Evolutionary conservation across 2,888 invertebrate genomes (phyloP).

Genomic region (Strigamia crassipes): DNA sequence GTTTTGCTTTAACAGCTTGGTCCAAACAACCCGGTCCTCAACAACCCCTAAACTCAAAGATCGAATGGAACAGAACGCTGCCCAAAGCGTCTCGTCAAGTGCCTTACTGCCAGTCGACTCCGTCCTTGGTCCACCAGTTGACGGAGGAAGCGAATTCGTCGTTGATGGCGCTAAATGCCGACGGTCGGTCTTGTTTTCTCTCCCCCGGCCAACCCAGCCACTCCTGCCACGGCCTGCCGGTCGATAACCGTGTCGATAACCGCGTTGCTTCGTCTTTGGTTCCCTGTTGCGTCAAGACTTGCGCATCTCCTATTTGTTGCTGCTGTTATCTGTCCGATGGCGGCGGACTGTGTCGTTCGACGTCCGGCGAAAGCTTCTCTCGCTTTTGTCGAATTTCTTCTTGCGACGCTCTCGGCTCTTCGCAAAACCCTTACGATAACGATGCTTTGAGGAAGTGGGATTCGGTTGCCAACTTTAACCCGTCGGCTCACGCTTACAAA

Average conservation of each 20-base stretch:
- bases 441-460: slow-evolving; percentile 12
- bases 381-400: slow-evolving; percentile 28
- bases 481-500: slow-evolving; percentile 41
- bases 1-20: slow-evolving; percentile 9
- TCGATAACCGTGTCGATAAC: not conserved
- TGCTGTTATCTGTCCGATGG: not conserved
- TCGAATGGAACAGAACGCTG: not conserved
- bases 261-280: not conserved
- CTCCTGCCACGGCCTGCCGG: not conserved
- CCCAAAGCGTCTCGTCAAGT: not conserved
- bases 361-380: slow-evolving; percentile 6
- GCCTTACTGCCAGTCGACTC: slow-evolving; percentile 11
- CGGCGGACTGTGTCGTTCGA: not conserved
- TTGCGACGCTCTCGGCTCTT: slow-evolving; percentile 25
- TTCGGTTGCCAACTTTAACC: slow-evolving; percentile 17
- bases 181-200: not conserved
- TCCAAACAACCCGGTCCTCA: slow-evolving; percentile 17
- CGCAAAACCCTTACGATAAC: not conserved
- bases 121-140: not conserved
- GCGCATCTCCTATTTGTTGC: not conserved
- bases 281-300: not conserved
- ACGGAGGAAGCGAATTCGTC: not conserved
- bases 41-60: not conserved
- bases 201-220: too few species aligned
- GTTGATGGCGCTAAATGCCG: not conserved